These are phyloP conservation scores for Mesochorus sp. DNA, from an alignment of 2,888 invertebrate species.

Conservation along the genomic window DNA sequence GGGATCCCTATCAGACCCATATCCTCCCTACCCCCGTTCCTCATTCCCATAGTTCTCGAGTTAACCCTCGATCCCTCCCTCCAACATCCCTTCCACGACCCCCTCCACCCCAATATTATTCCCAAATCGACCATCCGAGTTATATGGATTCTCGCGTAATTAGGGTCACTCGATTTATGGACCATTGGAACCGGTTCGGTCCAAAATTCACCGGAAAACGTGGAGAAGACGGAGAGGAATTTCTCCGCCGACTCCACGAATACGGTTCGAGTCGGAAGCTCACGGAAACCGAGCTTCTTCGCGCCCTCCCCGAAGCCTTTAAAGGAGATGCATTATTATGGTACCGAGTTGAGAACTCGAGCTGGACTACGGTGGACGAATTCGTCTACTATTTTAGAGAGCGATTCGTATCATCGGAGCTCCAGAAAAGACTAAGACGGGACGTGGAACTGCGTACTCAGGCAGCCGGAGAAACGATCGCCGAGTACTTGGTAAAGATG, in stretches of 20 bases:
- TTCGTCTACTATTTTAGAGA: slow-evolving; percentile 1
- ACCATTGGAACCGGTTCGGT: not conserved
- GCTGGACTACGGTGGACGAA: not conserved
- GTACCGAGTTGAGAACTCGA: not conserved
- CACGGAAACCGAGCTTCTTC: not conserved
- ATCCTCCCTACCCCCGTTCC: no score
- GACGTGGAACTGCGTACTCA: not conserved
- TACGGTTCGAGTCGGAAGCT: not conserved
- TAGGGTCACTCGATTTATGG: not conserved
- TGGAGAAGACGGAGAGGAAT: slow-evolving; percentile 11
- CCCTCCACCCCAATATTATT: no score
- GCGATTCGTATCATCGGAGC: not conserved
- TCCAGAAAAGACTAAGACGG: not conserved
- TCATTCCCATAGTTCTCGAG: no score
- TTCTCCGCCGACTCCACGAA: not conserved
- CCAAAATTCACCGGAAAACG: slow-evolving; percentile 1
- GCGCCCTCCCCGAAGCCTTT: not conserved
- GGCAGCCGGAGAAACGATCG: not conserved
- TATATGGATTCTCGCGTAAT: no score
- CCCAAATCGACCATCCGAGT: no score
- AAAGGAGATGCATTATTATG: not conserved
- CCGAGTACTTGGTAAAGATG: not conserved
- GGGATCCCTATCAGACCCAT: no score
- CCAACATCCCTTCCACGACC: no score
- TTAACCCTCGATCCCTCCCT: no score